Conservation (phyloP, 1,140 invertebrate species). For the Hetaerina americana region DNA sequence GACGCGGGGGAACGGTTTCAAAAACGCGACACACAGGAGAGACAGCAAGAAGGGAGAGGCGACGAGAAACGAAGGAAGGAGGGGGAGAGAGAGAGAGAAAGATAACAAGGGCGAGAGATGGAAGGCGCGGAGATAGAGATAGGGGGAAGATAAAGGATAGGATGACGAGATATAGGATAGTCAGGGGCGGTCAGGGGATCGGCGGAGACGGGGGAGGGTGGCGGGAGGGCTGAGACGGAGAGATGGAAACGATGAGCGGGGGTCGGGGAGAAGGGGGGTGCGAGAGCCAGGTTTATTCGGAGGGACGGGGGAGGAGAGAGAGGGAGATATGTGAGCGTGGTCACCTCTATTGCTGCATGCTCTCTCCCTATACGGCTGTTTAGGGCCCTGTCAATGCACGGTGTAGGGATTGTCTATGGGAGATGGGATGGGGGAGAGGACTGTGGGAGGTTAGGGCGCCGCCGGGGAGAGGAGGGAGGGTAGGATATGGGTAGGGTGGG, state of each 20-base stretch:
- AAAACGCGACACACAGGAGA: no score
- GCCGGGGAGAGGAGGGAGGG: no score
- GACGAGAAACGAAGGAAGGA: background rate
- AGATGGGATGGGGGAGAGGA: background rate
- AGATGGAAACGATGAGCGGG: no score
- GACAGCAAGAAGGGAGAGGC: background rate
- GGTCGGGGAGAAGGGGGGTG: no score
- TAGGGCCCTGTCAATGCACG: background rate
- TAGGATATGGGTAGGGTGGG: no score
- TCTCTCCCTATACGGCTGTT: background rate
- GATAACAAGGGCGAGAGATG: background rate
- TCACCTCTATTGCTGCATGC: background rate
- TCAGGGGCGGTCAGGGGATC: background rate
- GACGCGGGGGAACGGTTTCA: no score
- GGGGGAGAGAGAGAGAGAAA: background rate
- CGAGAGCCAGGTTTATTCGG: no score
- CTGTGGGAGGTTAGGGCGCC: no score
- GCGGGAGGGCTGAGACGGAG: no score
- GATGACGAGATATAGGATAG: background rate
- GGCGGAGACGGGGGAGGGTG: no score
- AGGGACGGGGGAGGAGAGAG: background rate
- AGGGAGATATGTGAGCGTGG: background rate
- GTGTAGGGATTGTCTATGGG: background rate
- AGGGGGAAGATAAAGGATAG: background rate
- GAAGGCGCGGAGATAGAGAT: background rate